These are phyloP conservation scores for Eulacestoma nigropectus DNA, from an alignment of 2,113 vertebrate species.

Conservation along the genomic window DNA sequence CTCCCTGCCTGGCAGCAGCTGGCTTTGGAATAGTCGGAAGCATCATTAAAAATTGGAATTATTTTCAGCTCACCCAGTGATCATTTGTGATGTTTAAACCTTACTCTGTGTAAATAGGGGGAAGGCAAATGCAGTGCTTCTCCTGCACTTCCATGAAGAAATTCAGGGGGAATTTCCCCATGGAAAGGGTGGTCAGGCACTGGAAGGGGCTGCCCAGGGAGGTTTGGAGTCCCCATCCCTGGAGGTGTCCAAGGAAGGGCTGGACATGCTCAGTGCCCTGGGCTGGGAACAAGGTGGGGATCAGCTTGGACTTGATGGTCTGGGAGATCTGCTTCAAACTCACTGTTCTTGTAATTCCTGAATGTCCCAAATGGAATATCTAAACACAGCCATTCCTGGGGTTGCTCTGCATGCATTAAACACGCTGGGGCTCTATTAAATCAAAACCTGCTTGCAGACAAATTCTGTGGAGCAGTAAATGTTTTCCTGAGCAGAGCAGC, in stretches of 20 bases:
- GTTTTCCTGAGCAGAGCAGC: neutral
- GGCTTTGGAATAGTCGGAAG: neutral
- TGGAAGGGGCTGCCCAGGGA: neutral
- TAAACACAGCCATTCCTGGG: neutral
- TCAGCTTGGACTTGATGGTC: neutral
- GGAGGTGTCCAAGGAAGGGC: neutral
- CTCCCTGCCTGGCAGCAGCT: neutral
- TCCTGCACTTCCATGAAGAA: neutral
- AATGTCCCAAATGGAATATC: neutral
- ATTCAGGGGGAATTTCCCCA: neutral
- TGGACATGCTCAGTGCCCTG: neutral
- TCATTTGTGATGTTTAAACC: neutral
- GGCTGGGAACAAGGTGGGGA: neutral
- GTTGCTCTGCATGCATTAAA: neutral
- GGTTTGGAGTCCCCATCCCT: neutral
- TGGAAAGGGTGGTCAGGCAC: accelerated
- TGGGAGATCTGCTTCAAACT: neutral
- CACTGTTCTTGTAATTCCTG: neutral
- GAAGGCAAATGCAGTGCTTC: neutral
- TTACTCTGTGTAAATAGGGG: neutral
- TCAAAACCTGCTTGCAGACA: neutral
- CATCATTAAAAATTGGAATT: neutral
- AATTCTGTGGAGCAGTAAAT: accelerated
- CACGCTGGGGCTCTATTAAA: accelerated
- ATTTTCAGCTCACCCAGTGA: neutral